Conservation (phyloP, 64 coral and sea anemone genomes). For the Montipora foliosa region DNA sequence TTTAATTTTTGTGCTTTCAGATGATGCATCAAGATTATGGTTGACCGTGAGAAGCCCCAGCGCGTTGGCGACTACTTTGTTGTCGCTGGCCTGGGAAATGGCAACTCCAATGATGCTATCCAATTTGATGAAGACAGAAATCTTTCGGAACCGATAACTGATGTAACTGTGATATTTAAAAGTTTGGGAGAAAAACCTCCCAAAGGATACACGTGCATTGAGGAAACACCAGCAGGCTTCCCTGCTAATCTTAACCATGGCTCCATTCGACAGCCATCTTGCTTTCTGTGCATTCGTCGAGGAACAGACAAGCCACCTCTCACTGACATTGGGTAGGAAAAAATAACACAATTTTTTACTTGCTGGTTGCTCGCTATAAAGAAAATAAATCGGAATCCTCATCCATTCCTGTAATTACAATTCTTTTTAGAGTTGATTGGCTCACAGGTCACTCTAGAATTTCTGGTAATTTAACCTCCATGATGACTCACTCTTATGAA, state of each 20-base stretch:
- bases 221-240: constrained; percentile 89
- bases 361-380: no score
- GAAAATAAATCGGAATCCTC: no score
- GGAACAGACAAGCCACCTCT: constrained; percentile 95
- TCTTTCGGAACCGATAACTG: constrained; percentile 91
- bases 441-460: background rate
- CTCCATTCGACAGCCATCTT: constrained; percentile 89
- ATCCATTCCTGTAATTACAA: no score
- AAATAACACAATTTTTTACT: background rate
- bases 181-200: constrained; percentile 90
- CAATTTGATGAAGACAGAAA: constrained; percentile 67
- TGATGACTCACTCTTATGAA: no score
- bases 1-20: background rate
- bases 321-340: constrained; percentile 93
- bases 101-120: constrained; percentile 55
- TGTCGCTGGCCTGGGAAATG: constrained; percentile 86
- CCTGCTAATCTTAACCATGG: constrained; percentile 94
- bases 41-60: constrained; percentile 92
- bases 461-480: background rate
- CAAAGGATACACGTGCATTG: constrained; percentile 76
- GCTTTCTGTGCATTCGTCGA: constrained; percentile 85
- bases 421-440: no score
- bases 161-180: constrained; percentile 94
- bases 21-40: constrained; percentile 60
- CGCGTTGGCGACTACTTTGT: constrained; percentile 99